Percentiles rank a stretch among this genome's conserved stretches.
These are phyloP conservation scores for Rhynchotus rufescens DNA, from an alignment of 2,797 vertebrate species.

Conservation along the genomic window DNA sequence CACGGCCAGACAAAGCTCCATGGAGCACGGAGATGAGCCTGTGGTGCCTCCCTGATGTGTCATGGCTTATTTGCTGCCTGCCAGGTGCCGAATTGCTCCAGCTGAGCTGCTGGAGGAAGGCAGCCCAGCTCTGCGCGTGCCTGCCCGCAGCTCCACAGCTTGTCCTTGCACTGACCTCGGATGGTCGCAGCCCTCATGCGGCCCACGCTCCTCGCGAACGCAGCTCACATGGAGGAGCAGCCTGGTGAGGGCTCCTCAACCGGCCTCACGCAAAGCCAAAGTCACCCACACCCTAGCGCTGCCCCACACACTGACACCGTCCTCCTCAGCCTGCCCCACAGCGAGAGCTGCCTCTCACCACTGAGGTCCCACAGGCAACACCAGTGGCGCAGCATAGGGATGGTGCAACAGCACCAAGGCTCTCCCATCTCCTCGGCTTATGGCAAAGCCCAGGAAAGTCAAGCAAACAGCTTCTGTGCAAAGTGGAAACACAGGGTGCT, in stretches of 20 bases:
- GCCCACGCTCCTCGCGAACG: rapidly evolving
- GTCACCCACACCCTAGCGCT: rapidly evolving
- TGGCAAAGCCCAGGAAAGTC: neutral
- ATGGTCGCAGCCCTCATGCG: rapidly evolving
- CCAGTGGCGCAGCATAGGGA: neutral
- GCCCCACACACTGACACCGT: rapidly evolving
- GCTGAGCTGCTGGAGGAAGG: neutral
- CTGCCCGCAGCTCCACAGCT: rapidly evolving
- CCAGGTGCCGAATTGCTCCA: neutral
- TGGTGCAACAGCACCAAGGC: neutral
- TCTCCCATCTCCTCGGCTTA: rapidly evolving
- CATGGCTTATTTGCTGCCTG: neutral
- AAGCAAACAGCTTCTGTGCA: neutral
- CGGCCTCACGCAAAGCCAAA: rapidly evolving
- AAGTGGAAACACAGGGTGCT: no score
- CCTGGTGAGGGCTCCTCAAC: neutral
- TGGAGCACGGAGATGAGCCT: rapidly evolving
- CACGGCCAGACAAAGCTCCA: neutral
- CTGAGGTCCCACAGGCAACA: neutral
- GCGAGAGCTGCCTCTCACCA: neutral
- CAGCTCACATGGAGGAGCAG: neutral
- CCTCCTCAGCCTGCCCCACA: rapidly evolving
- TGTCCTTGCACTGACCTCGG: no score
- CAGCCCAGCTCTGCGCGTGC: rapidly evolving
- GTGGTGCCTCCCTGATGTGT: neutral